Evolutionary conservation across 2,113 vertebrate species (phyloP).

Genomic region (Chascanopsetta lugubris): DNA sequence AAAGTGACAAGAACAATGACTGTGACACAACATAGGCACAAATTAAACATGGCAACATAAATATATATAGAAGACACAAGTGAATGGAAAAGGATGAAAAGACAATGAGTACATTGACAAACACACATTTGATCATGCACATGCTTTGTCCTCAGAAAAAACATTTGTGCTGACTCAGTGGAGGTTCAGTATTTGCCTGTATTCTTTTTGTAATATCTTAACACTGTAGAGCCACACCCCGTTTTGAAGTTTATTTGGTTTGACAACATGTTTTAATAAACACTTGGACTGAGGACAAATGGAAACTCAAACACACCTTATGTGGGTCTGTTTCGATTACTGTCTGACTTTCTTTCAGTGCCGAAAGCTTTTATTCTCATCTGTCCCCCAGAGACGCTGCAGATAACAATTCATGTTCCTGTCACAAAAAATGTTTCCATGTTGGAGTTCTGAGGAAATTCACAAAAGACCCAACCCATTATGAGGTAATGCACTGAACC

Average conservation of each 20-base stretch:
- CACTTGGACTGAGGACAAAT: not conserved
- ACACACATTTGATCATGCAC: not conserved
- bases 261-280: constrained; percentile 25
- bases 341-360: not conserved
- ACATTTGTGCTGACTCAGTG: constrained; percentile 59
- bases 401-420: not conserved
- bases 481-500: constrained; percentile 52
- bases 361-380: not conserved
- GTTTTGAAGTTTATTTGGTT: constrained; percentile 49
- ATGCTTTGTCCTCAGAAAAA: constrained; percentile 15
- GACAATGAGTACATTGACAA: too few relatives aligned
- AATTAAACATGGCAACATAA: constrained; percentile 1
- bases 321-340: constrained; percentile 8
- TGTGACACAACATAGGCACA: constrained; percentile 1
- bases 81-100: not conserved
- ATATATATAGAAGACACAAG: not conserved
- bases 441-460: not conserved
- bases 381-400: constrained; percentile 8
- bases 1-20: not conserved
- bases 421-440: not conserved
- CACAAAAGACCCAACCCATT: constrained; percentile 30
- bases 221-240: constrained; percentile 20
- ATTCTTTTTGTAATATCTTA: constrained; percentile 16
- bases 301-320: not conserved
- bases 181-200: constrained; percentile 13